Conservation (phyloP, 2,113 vertebrate species). For the Scalopus aquaticus region DNA sequence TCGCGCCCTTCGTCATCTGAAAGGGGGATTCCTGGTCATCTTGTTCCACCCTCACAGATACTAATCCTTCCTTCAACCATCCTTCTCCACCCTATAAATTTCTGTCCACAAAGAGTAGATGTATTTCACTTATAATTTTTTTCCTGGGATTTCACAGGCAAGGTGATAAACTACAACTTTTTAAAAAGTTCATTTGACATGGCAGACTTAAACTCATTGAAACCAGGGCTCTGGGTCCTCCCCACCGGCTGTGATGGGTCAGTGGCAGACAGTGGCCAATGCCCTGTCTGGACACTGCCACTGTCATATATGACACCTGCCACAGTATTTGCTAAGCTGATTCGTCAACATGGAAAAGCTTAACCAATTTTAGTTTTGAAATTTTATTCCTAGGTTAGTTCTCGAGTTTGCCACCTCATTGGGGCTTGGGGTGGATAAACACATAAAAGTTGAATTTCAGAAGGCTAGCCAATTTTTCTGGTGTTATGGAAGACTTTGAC, state of each 20-base stretch:
- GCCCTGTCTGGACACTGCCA: background rate
- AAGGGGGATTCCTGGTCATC: background rate
- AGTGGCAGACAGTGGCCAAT: background rate
- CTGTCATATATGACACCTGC: background rate
- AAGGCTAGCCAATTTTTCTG: conserved; percentile 64
- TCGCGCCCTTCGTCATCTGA: background rate
- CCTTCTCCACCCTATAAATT: background rate
- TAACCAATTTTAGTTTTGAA: conserved; percentile 77
- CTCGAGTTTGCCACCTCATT: background rate
- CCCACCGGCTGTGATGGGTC: background rate
- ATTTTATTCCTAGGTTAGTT: conserved; percentile 69
- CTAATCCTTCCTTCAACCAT: background rate
- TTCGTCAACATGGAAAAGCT: conserved; percentile 65
- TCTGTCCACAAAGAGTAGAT: background rate
- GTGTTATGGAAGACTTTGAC: conserved; percentile 72
- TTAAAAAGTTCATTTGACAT: background rate
- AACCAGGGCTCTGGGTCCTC: background rate
- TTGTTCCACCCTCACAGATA: too few relatives aligned
- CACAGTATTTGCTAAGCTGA: conserved; percentile 1
- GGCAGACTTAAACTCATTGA: background rate
- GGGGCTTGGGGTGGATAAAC: conserved; percentile 61
- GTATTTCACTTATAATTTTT: background rate
- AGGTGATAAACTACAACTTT: background rate
- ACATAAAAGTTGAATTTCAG: conserved; percentile 77
- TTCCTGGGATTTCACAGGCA: background rate